Evolutionary conservation across 2,888 invertebrate species (phyloP).

Genomic region (Eilema griseolum): DNA sequence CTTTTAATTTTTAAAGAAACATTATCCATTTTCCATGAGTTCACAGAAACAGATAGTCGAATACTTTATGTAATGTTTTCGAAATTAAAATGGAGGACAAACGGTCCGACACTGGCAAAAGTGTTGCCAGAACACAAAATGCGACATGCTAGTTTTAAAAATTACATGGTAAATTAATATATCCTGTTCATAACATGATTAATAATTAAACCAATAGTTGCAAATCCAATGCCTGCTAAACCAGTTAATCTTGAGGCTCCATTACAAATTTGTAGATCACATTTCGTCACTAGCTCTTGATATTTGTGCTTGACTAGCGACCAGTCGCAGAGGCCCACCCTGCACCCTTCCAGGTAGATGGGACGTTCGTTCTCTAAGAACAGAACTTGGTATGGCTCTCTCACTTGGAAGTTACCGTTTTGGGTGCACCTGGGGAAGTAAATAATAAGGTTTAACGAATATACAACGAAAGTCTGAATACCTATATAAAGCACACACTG

Average conservation of each 20-base stretch:
- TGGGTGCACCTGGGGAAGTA: conserved; percentile 83
- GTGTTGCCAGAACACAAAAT: background rate
- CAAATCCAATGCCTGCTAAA: conserved; percentile 48
- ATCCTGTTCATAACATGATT: conserved; percentile 38
- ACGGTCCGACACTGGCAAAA: background rate
- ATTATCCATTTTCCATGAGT: background rate
- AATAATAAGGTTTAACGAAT: background rate
- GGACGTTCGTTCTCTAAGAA: conserved; percentile 92
- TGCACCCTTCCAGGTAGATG: conserved; percentile 89
- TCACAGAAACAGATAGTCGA: background rate
- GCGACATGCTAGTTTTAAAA: background rate
- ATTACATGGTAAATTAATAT: conserved; percentile 15
- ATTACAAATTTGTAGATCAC: conserved; percentile 87
- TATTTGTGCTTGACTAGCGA: conserved; percentile 88
- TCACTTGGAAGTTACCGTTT: conserved; percentile 77
- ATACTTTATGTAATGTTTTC: too few relatives aligned
- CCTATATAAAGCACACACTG: too few relatives aligned
- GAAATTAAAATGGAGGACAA: background rate
- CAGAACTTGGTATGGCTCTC: conserved; percentile 81
- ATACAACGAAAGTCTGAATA: too few relatives aligned
- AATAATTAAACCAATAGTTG: conserved; percentile 45
- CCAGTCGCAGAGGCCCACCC: conserved; percentile 93
- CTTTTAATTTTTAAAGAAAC: too few relatives aligned
- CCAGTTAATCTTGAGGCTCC: conserved; percentile 55
- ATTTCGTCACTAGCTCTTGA: conserved; percentile 83